Evolutionary conservation across 2,797 vertebrate species (phyloP), one percentile per base, ranked within the genome.

Genomic region (Adelosebastes latens): DNA sequence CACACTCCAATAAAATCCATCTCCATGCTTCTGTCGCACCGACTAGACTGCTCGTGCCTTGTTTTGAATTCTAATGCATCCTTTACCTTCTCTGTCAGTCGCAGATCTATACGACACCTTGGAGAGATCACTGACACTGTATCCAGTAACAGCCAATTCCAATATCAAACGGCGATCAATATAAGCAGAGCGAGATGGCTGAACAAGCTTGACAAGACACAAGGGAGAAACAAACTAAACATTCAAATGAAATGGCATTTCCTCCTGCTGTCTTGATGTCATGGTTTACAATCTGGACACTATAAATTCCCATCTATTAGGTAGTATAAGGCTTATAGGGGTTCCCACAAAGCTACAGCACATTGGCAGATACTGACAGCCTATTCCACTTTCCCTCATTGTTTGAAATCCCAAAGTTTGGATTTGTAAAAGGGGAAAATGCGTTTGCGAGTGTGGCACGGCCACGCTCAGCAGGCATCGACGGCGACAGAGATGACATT

Each of bases 401-500:
- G 34, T 80, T 68, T 80, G 12, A 85, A 80, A 79, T 75, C 32
- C 13, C 8, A 32, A 60, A 36, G 3, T 75, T 76, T 62, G 32
- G 27, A 49, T 75, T 71, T 59, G 39, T 49, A 49, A 70, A 70
- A 70, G 3, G 8, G 10, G 13, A 58, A 60, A 60, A 75, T 55
- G 32, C 71, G 53, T 66, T 70, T 77, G 58, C 74, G 67, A 55
- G 24, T 29, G 61, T 60, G 25, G 36, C 8, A 2, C 14, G 36
- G 27, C 31, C 53, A 34, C 2, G 4, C 75, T 74, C 76, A 66
- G 76, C 74, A 66, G 73, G 77, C 61, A 29, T 18, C 64, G 62
- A 75, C 64, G 31, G 73, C 31, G 53, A 83, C 56, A 63, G 32
- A 78, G 49, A 88, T 77, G 66, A 81, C 85, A 79, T 34, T 67